These are phyloP conservation scores for Psittacula echo DNA, from an alignment of 2,797 vertebrate species.

Conservation along the genomic window DNA sequence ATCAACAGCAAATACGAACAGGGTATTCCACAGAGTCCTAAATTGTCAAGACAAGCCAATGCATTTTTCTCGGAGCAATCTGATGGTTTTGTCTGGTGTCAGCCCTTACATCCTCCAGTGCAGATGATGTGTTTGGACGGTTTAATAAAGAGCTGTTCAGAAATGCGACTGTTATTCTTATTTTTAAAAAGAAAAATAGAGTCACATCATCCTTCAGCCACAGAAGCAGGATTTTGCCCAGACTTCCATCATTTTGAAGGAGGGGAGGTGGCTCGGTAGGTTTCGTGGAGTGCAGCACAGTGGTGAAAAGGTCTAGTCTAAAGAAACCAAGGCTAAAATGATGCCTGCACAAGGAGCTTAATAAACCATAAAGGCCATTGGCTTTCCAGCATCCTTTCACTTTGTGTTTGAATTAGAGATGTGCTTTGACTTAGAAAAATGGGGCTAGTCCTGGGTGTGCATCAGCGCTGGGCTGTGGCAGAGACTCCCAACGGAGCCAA, in stretches of 20 bases:
- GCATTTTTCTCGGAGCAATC: conserved; percentile 56
- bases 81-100: conserved; percentile 72
- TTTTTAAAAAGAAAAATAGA: neutral
- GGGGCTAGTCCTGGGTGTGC: neutral
- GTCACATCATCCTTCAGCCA: neutral
- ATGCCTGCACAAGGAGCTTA: conserved; percentile 15
- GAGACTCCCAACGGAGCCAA: neutral
- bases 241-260: neutral
- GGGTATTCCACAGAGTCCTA: conserved; percentile 51
- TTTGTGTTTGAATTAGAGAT: conserved; percentile 17
- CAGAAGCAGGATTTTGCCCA: neutral
- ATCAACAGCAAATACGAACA: conserved; percentile 56
- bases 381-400: conserved; percentile 25
- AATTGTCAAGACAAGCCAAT: conserved; percentile 61
- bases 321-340: neutral
- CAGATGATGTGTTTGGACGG: conserved; percentile 39
- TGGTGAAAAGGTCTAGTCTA: neutral
- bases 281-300: neutral
- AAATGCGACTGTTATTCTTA: neutral
- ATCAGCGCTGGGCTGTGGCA: neutral
- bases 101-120: conserved; percentile 46
- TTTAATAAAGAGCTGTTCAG: conserved; percentile 61
- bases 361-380: conserved; percentile 58
- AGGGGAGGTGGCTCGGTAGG: neutral
- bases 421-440: conserved; percentile 14